Conservation (phyloP, 2,113 vertebrate species). For the Sarotherodon lohbergeri region DNA sequence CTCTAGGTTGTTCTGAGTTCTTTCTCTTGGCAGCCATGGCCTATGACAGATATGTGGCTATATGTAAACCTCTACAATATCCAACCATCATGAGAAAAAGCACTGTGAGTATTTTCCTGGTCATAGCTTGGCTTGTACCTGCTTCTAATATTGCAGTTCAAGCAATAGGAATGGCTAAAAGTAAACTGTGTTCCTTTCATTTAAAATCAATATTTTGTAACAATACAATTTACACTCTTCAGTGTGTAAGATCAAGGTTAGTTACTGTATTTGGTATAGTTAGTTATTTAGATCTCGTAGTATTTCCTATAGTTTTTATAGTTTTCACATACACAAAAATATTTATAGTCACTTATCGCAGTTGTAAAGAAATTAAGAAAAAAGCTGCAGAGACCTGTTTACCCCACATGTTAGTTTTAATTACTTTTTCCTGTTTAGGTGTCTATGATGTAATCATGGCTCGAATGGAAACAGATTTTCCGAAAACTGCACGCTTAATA, state of each 20-base stretch:
- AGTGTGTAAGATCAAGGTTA: not conserved
- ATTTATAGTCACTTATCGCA: not conserved
- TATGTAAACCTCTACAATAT: not conserved
- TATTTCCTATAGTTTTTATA: not conserved
- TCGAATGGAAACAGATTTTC: too few relatives aligned
- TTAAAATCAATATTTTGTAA: constrained; percentile 8
- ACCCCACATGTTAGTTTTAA: constrained; percentile 13
- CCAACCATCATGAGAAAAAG: not conserved
- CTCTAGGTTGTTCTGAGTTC: not conserved
- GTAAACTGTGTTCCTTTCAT: not conserved
- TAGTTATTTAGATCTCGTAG: not conserved
- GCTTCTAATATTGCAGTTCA: not conserved
- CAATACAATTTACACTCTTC: not conserved
- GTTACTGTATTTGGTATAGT: not conserved
- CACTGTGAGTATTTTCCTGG: not conserved
- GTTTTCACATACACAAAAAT: not conserved
- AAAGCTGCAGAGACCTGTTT: not conserved
- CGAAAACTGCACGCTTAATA: too few relatives aligned
- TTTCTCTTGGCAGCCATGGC: not conserved
- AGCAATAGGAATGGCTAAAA: not conserved
- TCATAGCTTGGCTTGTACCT: not conserved
- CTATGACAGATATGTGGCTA: not conserved
- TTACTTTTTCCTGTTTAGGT: not conserved
- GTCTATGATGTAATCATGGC: too few relatives aligned
- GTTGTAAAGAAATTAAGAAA: not conserved